phyloP scores from a whole-genome alignment of 2,888 invertebrate species.

The Ptychoptera albimana region DNA sequence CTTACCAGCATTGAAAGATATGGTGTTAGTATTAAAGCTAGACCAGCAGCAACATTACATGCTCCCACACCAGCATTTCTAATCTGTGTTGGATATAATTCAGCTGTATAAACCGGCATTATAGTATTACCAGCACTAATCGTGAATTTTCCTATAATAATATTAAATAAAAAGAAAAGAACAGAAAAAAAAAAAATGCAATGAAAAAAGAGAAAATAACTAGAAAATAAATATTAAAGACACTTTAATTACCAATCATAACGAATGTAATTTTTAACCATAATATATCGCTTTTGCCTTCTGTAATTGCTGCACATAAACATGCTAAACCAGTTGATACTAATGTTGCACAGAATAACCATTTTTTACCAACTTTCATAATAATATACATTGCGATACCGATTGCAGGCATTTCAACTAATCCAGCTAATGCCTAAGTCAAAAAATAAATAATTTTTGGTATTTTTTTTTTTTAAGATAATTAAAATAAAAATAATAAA shows the following conservation, averaged over 20 bases:
- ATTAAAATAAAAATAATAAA: too few species aligned
- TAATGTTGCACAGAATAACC: constrained; percentile 53
- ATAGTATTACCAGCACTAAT: constrained; percentile 66
- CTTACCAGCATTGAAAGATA: constrained; percentile 62
- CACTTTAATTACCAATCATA: constrained; percentile 42
- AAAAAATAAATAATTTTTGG: constrained; percentile 5
- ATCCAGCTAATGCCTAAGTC: constrained; percentile 43
- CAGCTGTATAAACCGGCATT: constrained; percentile 59
- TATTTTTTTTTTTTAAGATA: too few species aligned
- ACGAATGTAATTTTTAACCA: constrained; percentile 58
- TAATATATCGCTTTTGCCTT: constrained; percentile 36
- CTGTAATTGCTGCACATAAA: constrained; percentile 40
- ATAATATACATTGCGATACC: constrained; percentile 58
- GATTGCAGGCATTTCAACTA: constrained; percentile 64
- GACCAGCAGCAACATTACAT: constrained; percentile 58
- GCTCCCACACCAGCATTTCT: constrained; percentile 56
- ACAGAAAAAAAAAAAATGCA: neutral
- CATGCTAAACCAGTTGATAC: constrained; percentile 53
- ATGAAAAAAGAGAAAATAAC: neutral
- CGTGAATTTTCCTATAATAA: constrained; percentile 41
- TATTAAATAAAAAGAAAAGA: neutral
- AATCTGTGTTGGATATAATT: constrained; percentile 53
- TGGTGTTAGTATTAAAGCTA: constrained; percentile 57
- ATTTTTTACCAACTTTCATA: constrained; percentile 54
- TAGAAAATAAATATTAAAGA: neutral